phyloP scores from a whole-genome alignment of 2,888 invertebrate genomes.

The Drosophila peninsularis region DNA sequence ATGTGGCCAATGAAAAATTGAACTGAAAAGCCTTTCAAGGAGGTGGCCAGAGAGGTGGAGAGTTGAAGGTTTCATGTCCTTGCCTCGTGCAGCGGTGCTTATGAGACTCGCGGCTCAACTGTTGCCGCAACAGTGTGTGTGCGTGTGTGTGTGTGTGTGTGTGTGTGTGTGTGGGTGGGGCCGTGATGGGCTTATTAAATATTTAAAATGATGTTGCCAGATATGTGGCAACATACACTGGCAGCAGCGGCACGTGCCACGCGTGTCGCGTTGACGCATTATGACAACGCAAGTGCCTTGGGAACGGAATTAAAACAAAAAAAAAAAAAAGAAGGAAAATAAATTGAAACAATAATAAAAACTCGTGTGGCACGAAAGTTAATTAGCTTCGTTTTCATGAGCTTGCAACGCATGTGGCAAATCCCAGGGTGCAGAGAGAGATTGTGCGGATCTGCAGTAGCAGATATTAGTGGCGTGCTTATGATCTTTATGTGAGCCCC shows the following conservation, averaged over 20 bases:
- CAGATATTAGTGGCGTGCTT: not conserved
- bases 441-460: not conserved
- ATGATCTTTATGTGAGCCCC: slow-evolving; percentile 17
- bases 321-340: not conserved
- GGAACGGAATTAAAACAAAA: slow-evolving; percentile 12
- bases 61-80: not conserved
- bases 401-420: not conserved
- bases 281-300: slow-evolving; percentile 42
- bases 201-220: slow-evolving; percentile 43
- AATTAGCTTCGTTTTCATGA: slow-evolving; percentile 43
- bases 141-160: not conserved
- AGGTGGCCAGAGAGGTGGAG: not conserved
- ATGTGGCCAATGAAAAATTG: slow-evolving; percentile 17
- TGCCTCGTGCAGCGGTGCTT: slow-evolving; percentile 19
- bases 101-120: slow-evolving; percentile 20
- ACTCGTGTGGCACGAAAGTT: slow-evolving; percentile 46
- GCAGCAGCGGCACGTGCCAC: slow-evolving; percentile 38
- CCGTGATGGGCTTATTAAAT: slow-evolving; percentile 45
- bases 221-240: slow-evolving; percentile 9
- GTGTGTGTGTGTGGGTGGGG: not conserved
- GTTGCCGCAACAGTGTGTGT: slow-evolving; percentile 6
- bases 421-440: not conserved
- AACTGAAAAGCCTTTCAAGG: not conserved
- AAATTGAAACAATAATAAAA: slow-evolving; percentile 9
- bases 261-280: slow-evolving; percentile 54